phyloP scores from a whole-genome alignment of 2,797 vertebrate genomes.

The Chelidonichthys spinosus region DNA sequence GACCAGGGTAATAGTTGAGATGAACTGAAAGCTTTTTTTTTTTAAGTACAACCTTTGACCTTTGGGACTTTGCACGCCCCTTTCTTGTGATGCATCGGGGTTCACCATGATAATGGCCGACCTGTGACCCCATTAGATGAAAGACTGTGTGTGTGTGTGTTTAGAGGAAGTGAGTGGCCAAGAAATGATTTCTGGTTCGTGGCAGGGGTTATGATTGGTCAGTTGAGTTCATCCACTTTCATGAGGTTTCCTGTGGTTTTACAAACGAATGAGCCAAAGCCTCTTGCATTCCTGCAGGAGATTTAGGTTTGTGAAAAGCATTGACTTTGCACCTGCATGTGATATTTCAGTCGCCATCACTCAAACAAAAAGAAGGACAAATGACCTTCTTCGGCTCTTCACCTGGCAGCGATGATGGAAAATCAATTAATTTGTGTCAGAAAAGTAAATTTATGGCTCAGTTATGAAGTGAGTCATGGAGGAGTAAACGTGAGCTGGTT shows the following conservation, averaged over 20 bases:
- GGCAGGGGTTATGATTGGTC: constrained; percentile 3
- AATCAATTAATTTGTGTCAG: neutral
- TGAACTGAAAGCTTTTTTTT: constrained; percentile 44
- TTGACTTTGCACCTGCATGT: neutral
- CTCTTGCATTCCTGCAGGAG: neutral
- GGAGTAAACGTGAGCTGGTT: neutral
- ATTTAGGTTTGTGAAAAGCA: neutral
- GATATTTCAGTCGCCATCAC: neutral
- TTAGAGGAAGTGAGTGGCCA: neutral
- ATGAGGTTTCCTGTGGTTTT: neutral
- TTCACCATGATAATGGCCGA: constrained; percentile 21
- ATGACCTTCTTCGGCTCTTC: too few species aligned
- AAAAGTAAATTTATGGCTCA: neutral
- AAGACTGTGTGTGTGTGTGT: constrained; percentile 9
- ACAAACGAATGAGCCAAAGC: neutral
- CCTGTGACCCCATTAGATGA: constrained; percentile 36
- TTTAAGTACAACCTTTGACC: constrained; percentile 50
- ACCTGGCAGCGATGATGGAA: neutral
- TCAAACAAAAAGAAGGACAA: neutral
- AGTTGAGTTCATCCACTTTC: constrained; percentile 16
- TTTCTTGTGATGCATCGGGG: constrained; percentile 26
- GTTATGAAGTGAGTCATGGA: neutral
- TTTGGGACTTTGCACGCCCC: constrained; percentile 17
- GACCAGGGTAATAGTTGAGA: constrained; percentile 25
- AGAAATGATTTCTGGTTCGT: constrained; percentile 6